Conservation (phyloP, 2,888 invertebrate species). For the Lacanobia wlatinum region DNA sequence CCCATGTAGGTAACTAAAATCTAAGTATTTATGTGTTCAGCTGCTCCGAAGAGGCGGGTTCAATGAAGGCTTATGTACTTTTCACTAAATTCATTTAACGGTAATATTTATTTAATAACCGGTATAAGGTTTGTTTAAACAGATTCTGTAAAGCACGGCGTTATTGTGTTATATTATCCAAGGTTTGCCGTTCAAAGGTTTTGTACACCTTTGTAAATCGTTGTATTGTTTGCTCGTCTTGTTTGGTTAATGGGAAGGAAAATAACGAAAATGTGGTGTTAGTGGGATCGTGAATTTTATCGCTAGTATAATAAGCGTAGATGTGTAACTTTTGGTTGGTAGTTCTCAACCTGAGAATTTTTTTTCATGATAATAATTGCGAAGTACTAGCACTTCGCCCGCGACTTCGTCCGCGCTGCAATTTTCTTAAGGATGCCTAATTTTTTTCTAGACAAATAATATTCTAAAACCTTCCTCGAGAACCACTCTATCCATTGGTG, state of each 20-base stretch:
- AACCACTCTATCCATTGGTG: too few relatives aligned
- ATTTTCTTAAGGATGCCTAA: too few relatives aligned
- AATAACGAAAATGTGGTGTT: conserved; percentile 4
- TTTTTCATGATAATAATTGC: too few relatives aligned
- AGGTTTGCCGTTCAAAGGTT: conserved; percentile 10
- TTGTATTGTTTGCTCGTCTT: conserved; percentile 23
- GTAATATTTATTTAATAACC: conserved; percentile 28
- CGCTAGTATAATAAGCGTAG: neutral
- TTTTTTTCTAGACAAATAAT: too few relatives aligned
- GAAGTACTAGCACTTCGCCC: too few relatives aligned
- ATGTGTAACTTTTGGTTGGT: too few relatives aligned
- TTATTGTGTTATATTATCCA: conserved; percentile 25
- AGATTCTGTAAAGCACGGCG: conserved; percentile 23
- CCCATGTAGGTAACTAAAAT: conserved; percentile 2
- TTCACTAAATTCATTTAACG: conserved; percentile 22
- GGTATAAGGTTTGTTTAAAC: conserved; percentile 21
- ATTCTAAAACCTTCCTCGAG: too few relatives aligned
- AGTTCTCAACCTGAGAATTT: too few relatives aligned
- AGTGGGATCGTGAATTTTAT: neutral
- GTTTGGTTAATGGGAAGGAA: conserved; percentile 12
- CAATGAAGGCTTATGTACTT: conserved; percentile 10
- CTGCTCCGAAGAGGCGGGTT: conserved; percentile 24
- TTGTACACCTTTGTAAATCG: conserved; percentile 23
- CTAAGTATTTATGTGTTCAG: conserved; percentile 6
- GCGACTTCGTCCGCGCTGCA: too few relatives aligned